A percentile compares a stretch with the other conserved stretches of the same genome.
These are phyloP conservation scores for Bryconaethiops microstoma DNA, from an alignment of 2,797 vertebrate genomes.

Conservation along the genomic window DNA sequence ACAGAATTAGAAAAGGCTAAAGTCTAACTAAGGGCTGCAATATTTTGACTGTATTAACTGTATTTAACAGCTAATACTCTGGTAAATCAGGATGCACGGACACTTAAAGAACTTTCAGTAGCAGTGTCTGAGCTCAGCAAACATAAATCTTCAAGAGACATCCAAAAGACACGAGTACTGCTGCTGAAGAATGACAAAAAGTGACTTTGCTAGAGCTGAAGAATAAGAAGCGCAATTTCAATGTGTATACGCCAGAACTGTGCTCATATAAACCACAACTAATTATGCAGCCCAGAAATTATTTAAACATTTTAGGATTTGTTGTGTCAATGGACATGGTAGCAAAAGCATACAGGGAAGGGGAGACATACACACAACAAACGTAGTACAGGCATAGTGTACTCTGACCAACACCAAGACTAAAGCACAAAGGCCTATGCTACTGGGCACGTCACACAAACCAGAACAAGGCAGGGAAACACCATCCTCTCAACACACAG, in stretches of 20 bases:
- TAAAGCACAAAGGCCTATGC: conserved; percentile 5
- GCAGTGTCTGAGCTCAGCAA: not conserved
- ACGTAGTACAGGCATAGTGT: not conserved
- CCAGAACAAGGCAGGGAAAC: conserved; percentile 14
- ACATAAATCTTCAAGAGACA: not conserved
- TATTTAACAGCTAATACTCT: not conserved
- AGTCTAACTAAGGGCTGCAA: not conserved
- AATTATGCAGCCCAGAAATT: not conserved
- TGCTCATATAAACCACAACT: not conserved
- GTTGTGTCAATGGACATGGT: not conserved
- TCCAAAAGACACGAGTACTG: not conserved
- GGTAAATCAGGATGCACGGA: not conserved
- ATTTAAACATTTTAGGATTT: not conserved
- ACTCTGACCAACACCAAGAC: not conserved
- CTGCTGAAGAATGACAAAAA: not conserved
- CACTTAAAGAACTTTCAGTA: not conserved
- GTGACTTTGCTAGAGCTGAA: not conserved
- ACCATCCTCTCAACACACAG: not conserved
- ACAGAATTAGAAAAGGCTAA: conserved; percentile 69
- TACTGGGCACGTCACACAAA: conserved; percentile 7
- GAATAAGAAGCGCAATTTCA: not conserved
- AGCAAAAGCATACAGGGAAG: not conserved
- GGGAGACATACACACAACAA: conserved; percentile 2
- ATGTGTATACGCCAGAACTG: not conserved
- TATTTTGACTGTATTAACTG: too few species aligned